Evolutionary conservation across 1,140 invertebrate genomes (phyloP).

Genomic region (Drosophila nigrodunni): DNA sequence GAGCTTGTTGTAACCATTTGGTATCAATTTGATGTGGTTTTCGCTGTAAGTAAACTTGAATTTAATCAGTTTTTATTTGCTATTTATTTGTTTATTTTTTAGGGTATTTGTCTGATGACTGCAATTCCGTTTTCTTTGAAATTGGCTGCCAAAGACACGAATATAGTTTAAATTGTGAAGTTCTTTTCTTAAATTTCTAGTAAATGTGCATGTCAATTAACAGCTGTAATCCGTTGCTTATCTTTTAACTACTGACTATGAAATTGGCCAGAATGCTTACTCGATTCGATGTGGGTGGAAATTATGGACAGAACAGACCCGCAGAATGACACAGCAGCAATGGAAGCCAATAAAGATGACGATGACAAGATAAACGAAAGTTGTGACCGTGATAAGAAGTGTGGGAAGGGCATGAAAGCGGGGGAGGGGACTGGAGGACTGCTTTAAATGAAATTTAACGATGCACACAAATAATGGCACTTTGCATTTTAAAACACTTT

Average conservation of each 20-base stretch:
- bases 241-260: constrained; percentile 8
- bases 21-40: constrained; percentile 20
- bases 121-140: constrained; percentile 7
- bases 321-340: constrained; percentile 52
- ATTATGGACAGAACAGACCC: constrained; percentile 68
- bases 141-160: constrained; percentile 8
- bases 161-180: constrained; percentile 5
- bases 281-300: constrained; percentile 57
- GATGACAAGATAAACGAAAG: constrained; percentile 73
- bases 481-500: constrained; percentile 81
- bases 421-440: not conserved
- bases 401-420: not conserved
- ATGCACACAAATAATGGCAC: constrained; percentile 79
- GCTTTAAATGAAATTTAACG: constrained; percentile 82
- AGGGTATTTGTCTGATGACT: constrained; percentile 7
- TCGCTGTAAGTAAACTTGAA: constrained; percentile 8
- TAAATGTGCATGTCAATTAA: constrained; percentile 26
- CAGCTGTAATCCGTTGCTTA: constrained; percentile 4
- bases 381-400: constrained; percentile 35
- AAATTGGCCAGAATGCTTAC: not conserved
- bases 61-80: not conserved
- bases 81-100: not conserved
- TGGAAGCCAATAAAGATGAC: constrained; percentile 76
- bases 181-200: not conserved
- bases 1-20: not conserved